Base-by-base conservation (phyloP, 1,140 invertebrate species). In the Tetramorium simillimum region DNA sequence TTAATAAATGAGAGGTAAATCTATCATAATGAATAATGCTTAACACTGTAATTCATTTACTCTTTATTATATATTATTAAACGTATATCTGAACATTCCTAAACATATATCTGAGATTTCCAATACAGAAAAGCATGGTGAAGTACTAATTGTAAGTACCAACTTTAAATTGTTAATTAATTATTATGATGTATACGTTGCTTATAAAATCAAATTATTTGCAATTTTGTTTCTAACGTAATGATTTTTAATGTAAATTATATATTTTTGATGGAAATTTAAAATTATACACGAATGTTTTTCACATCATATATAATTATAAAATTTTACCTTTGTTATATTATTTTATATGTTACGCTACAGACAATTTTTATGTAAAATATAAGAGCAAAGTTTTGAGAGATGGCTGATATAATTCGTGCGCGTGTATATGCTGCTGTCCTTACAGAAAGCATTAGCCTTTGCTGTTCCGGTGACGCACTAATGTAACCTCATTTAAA, bases 281-380 rank as follows among this genome's bases (percentile, higher is more conserved):
- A 12, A 43, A 56, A 53, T 51, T 51, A 12, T 40, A 53, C 4
- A 21, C n/a, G 3, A 21, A 9, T 21, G 3, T 24, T 21, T 60
- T 60, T 4, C 0, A 60, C 10, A 14, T 46, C 46, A 46, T 3
- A 46, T 46, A 14, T 46, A 46, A 46, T 12, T 4, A 28, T 14
- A 76, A 62, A 77, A 40, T 46, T 77, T 75, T 33, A 62, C 62
- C n/a, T 16, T 75, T 76, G 62, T 62, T 24, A 60, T 43, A n/a
- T 9, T 62, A 28, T 62, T 62, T 77, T 28, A 14, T 43, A 14
- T 18, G 46, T 28, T 28, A 46, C 43, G 9, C 9, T 1, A 43
- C 16, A 62, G 40, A 53, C 9, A 18, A 28, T 28, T 67, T 65
- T 67, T 65, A 51, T 24, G 3, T 37, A 53, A n/a, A 80, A n/a